These are phyloP conservation scores for Amphipyra tragopoginis DNA, from an alignment of 2,888 invertebrate genomes.

Conservation along the genomic window DNA sequence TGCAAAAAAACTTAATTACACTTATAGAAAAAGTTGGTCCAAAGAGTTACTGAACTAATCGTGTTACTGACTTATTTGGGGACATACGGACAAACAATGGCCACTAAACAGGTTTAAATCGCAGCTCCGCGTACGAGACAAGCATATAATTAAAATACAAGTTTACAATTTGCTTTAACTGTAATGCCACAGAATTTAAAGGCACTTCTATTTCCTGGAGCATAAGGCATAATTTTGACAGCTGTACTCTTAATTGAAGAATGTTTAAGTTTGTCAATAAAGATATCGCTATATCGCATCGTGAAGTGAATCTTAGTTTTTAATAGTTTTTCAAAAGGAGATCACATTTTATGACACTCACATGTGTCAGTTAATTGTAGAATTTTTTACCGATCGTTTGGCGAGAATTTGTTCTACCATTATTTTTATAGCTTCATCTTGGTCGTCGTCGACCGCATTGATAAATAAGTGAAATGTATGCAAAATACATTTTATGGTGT, in stretches of 20 bases:
- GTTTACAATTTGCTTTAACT: constrained; percentile 45
- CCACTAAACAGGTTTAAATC: constrained; percentile 85
- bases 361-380: constrained; percentile 61
- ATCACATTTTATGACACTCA: constrained; percentile 60
- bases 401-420: constrained; percentile 45
- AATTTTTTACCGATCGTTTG: constrained; percentile 55
- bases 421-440: constrained; percentile 65
- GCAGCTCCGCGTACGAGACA: constrained; percentile 79
- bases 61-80: constrained; percentile 69
- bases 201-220: constrained; percentile 19
- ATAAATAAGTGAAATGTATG: constrained; percentile 43
- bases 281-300: constrained; percentile 51
- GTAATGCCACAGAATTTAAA: constrained; percentile 26
- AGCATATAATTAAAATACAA: constrained; percentile 78
- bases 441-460: constrained; percentile 22
- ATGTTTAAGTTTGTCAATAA: constrained; percentile 45
- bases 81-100: constrained; percentile 74
- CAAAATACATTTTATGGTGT: constrained; percentile 31
- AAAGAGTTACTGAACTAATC: constrained; percentile 71
- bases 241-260: constrained; percentile 11
- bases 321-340: constrained; percentile 57
- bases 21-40: constrained; percentile 39
- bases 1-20: constrained; percentile 47
- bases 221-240: constrained; percentile 46
- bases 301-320: constrained; percentile 53